phyloP scores from a whole-genome alignment of 2,888 invertebrate species.

The Stramonita haemastoma region DNA sequence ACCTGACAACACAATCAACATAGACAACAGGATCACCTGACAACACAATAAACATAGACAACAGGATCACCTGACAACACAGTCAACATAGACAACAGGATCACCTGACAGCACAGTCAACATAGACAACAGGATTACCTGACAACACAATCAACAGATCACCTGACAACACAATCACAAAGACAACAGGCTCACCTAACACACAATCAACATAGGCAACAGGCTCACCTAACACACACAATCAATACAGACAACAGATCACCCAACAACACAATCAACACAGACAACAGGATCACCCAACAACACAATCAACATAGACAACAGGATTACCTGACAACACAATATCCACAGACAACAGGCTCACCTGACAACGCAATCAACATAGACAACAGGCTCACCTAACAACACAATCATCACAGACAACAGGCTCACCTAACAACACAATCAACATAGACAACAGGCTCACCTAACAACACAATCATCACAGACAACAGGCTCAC shows the following conservation, averaged over 20 bases:
- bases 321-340: constrained; percentile 81
- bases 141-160: no score
- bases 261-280: constrained; percentile 78
- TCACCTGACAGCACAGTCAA: no score
- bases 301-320: constrained; percentile 84
- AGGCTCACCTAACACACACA: no score
- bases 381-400: background rate
- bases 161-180: no score
- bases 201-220: no score
- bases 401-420: constrained; percentile 83
- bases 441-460: background rate
- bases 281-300: background rate
- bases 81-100: no score
- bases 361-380: background rate
- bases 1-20: no score
- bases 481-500: background rate
- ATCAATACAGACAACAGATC: constrained; percentile 86
- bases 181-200: no score
- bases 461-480: background rate
- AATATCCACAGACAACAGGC: background rate
- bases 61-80: no score
- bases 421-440: constrained; percentile 83
- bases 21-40: no score
- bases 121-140: no score
- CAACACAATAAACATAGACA: no score